Base-by-base conservation (phyloP, 2,113 vertebrate species). In the Rhabdornis inornatus region DNA sequence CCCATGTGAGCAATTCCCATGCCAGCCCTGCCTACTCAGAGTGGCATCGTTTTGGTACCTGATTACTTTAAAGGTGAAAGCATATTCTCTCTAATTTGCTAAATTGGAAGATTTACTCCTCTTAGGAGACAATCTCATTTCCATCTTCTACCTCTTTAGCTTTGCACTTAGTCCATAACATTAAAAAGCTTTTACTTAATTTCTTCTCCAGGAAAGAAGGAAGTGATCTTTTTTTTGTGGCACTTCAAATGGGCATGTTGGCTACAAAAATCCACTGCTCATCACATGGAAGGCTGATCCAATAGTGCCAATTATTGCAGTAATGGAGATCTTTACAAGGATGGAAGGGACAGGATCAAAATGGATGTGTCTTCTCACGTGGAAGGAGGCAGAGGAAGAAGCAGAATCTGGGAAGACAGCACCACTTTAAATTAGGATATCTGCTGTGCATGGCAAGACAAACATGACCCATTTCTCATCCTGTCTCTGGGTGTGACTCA, bases 371-470 rank as follows among this genome's bases (percentile, higher is more conserved):
- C n/a, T 68, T 52, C 84, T 74, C 30, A 11, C 30, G 47, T 7
- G 8, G 15, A 37, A 64, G 49, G 24, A 85, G 39, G 65, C 40
- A 77, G 22, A 60, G n/a, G 39, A 66, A 74, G 37, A 25, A 70
- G 60, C 35, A 74, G 56, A 63, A 64, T 23, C 11, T 28, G 44
- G 27, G 83, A 56, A 87, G 47, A n/a, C 28, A 50, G 20, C 0
- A 0, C 3, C 0, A 0, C 27, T 83, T 40, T 64, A 37, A 81
- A 50, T 72, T 6, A 31, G 59, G 25, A 4, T n/a, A 24, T 64
- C 11, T 59, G 39, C 66, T 44, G 28, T 19, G 19, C 42, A 7
- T 21, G 28, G 49, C 63, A 72, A 92, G 74, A 63, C 21, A 78
- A 65, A 59, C 72, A 23, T 0, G 6, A 49, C 31, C 44, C 13